phyloP scores from a whole-genome alignment of 2,888 invertebrate species.

The Taphrorychus bicolor region DNA sequence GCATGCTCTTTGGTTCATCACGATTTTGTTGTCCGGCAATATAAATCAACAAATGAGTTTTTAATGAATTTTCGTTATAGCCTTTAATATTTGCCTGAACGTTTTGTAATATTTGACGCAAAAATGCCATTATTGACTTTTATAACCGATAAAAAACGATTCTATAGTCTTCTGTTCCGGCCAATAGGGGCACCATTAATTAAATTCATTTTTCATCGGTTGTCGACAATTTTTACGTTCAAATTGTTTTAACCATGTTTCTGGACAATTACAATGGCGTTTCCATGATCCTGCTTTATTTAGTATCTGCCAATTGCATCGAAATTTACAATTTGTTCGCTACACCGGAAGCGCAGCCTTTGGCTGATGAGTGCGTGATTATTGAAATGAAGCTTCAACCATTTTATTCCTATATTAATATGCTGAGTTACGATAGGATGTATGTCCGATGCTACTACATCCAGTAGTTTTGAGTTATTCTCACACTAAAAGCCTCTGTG shows the following conservation, averaged over 20 bases:
- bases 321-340: neutral
- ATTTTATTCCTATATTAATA: too few relatives aligned
- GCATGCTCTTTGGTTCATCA: neutral
- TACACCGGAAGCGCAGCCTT: too few relatives aligned
- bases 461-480: too few relatives aligned
- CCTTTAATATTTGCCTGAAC: neutral
- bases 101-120: neutral
- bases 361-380: too few relatives aligned
- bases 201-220: slow-evolving; percentile 21
- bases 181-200: neutral
- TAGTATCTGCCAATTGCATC: neutral
- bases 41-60: neutral
- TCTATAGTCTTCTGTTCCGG: neutral
- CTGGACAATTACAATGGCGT: slow-evolving; percentile 5
- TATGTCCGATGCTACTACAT: too few relatives aligned
- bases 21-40: neutral
- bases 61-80: neutral
- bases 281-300: neutral
- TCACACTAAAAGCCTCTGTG: too few relatives aligned
- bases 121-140: neutral
- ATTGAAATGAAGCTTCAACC: too few relatives aligned
- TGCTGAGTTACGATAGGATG: too few relatives aligned
- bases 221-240: slow-evolving; percentile 4
- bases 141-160: neutral
- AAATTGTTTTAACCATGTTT: slow-evolving; percentile 8